Evolutionary conservation across 2,797 vertebrate species (phyloP).

Genomic region (Lepus townsendii): DNA sequence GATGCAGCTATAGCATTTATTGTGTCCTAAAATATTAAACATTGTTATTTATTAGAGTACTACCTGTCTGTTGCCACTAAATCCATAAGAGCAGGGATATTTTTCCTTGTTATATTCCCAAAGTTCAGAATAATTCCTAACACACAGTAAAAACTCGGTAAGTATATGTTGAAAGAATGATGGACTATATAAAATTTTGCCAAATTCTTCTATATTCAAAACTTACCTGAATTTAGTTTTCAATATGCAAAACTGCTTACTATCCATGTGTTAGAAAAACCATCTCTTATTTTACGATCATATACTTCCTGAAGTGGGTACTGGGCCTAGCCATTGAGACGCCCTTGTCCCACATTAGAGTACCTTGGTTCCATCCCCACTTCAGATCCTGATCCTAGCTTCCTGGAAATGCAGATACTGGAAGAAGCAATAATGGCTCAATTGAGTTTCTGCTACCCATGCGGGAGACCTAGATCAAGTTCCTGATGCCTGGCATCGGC

Average conservation of each 20-base stretch:
- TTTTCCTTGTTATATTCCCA: background rate
- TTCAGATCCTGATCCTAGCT: too few relatives aligned
- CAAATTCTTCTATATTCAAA: background rate
- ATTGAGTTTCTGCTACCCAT: too few relatives aligned
- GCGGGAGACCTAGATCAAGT: too few relatives aligned
- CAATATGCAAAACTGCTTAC: background rate
- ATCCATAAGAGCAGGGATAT: background rate
- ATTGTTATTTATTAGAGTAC: background rate
- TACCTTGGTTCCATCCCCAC: too few relatives aligned
- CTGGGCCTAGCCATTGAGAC: too few relatives aligned
- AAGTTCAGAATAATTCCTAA: background rate
- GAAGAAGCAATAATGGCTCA: too few relatives aligned
- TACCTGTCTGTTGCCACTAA: background rate
- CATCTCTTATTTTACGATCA: background rate
- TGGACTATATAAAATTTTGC: background rate
- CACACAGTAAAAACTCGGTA: background rate
- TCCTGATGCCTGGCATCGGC: too few relatives aligned
- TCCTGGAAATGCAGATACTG: too few relatives aligned
- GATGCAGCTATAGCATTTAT: background rate
- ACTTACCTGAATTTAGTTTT: background rate
- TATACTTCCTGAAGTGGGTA: background rate
- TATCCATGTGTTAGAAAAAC: background rate
- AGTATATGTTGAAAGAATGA: conserved; percentile 6
- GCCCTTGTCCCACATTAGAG: too few relatives aligned
- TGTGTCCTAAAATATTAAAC: background rate